Evolutionary conservation across 2,888 invertebrate genomes (phyloP).

Genomic region (Micoletzkya japonica): DNA sequence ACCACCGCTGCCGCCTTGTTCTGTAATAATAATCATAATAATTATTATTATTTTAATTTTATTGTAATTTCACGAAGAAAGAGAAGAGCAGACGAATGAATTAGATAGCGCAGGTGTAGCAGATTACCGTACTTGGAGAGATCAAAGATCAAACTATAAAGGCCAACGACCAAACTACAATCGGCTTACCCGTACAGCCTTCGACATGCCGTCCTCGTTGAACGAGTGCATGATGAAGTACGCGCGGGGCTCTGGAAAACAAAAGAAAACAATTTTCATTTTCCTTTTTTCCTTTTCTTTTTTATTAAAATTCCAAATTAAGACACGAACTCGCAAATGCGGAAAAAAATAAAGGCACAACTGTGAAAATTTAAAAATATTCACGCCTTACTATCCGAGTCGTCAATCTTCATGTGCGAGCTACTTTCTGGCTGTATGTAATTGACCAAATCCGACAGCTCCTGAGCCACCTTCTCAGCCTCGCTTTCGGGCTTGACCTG

Average conservation of each 20-base stretch:
- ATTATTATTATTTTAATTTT: too few species aligned
- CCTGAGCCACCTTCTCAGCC: constrained; percentile 37
- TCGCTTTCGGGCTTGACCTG: constrained; percentile 27
- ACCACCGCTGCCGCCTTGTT: not conserved
- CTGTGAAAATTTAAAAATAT: not conserved
- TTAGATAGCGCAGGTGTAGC: too few species aligned
- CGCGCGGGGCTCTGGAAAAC: constrained; percentile 4
- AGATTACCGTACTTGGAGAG: not conserved
- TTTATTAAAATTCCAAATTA: too few species aligned
- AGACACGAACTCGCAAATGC: too few species aligned
- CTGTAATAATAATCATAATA: not conserved
- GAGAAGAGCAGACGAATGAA: too few species aligned
- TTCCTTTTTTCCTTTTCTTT: not conserved
- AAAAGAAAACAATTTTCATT: too few species aligned
- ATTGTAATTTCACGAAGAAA: too few species aligned
- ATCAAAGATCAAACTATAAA: constrained; percentile 1
- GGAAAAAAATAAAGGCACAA: too few species aligned
- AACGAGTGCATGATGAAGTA: constrained; percentile 31
- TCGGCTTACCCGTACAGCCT: not conserved
- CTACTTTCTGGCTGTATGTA: constrained; percentile 50
- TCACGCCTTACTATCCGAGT: constrained; percentile 15
- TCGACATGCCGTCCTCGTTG: constrained; percentile 28
- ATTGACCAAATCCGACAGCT: constrained; percentile 52
- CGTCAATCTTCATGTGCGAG: constrained; percentile 19
- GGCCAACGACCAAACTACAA: not conserved